These are phyloP conservation scores for Apis mellifera DNA, from an alignment of 1,140 invertebrate species.

Conservation along the genomic window DNA sequence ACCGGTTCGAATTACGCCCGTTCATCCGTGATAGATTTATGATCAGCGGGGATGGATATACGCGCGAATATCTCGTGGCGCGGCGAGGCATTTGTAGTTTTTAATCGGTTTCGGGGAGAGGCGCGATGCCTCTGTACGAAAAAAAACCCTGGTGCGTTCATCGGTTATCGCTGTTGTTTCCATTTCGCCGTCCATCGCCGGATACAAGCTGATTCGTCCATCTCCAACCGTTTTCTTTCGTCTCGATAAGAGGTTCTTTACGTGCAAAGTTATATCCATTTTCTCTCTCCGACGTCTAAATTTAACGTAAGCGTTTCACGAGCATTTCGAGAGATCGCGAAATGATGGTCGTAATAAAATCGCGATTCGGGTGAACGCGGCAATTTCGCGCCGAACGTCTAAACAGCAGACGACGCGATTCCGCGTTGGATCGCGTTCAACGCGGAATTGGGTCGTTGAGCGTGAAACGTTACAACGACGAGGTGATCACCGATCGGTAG, in stretches of 20 bases:
- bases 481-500: neutral
- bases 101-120: slow-evolving; percentile 42
- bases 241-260: too few species aligned
- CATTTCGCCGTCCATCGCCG: slow-evolving; percentile 29
- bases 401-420: neutral
- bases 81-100: slow-evolving; percentile 54
- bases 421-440: slow-evolving; percentile 29
- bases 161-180: slow-evolving; percentile 42
- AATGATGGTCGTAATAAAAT: too few species aligned
- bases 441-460: slow-evolving; percentile 44
- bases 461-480: neutral
- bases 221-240: neutral
- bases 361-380: too few species aligned
- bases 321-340: too few species aligned
- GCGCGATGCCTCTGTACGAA: slow-evolving; percentile 24
- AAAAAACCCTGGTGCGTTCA: slow-evolving; percentile 11
- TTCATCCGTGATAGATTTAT: slow-evolving; percentile 61
- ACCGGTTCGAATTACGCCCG: slow-evolving; percentile 56
- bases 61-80: slow-evolving; percentile 44
- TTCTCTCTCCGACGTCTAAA: too few species aligned
- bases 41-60: slow-evolving; percentile 44
- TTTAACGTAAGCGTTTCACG: too few species aligned
- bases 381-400: neutral
- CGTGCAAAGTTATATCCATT: too few species aligned
- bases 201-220: too few species aligned